A percentile compares a stretch with the other conserved stretches of the same genome.
phyloP scores from a whole-genome alignment of 2,888 invertebrate genomes.

The Hemaris fuciformis region DNA sequence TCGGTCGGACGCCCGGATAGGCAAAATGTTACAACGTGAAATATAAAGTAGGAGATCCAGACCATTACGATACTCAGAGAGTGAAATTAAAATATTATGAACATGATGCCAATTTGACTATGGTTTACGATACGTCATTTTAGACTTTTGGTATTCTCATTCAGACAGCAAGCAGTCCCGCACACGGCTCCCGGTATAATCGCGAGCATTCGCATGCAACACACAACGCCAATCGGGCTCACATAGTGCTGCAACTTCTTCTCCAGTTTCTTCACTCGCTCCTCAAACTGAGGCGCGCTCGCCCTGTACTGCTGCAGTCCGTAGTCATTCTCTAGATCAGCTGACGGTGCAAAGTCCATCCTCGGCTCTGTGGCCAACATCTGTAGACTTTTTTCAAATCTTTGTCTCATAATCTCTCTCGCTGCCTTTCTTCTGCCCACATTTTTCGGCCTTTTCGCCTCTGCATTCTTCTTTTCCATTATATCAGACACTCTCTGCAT shows the following conservation, averaged over 20 bases:
- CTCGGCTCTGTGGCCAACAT: conserved; percentile 91
- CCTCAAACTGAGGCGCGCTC: conserved; percentile 91
- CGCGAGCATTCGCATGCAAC: conserved; percentile 52
- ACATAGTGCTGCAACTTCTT: conserved; percentile 72
- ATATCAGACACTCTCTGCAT: conserved; percentile 88
- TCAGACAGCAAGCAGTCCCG: conserved; percentile 3
- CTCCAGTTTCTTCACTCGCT: conserved; percentile 90
- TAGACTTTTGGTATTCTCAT: not conserved
- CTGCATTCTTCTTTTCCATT: conserved; percentile 86
- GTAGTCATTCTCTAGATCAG: conserved; percentile 89
- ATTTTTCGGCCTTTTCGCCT: conserved; percentile 49
- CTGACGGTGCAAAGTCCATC: conserved; percentile 79
- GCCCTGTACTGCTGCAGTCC: conserved; percentile 92
- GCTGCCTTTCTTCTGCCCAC: conserved; percentile 60
- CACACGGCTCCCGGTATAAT: not conserved
- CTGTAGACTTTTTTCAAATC: conserved; percentile 93
- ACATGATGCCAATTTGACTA: too few species aligned
- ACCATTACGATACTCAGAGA: too few species aligned
- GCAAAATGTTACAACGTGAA: too few species aligned
- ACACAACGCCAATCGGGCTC: conserved; percentile 52
- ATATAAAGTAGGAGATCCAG: too few species aligned
- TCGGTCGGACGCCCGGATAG: too few species aligned
- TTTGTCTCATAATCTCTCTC: conserved; percentile 86
- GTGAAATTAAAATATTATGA: too few species aligned
- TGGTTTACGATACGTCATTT: too few species aligned